Percentiles rank a stretch among this genome's conserved stretches.
phyloP scores from a whole-genome alignment of 92 coral and sea anemone genomes.

The Parazoanthus darwini region DNA sequence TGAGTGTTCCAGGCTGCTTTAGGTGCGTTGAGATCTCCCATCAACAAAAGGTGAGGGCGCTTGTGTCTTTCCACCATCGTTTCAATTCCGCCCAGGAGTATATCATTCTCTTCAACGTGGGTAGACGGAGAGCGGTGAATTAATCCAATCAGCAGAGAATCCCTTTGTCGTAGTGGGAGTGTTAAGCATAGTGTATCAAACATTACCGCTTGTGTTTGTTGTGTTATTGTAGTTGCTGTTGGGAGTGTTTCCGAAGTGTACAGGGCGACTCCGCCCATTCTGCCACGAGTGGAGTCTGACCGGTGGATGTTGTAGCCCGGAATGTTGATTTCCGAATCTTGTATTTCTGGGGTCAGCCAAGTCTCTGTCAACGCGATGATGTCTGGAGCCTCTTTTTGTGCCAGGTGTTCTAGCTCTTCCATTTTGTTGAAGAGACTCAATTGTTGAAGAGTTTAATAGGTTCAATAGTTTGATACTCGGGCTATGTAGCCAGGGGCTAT shows the following conservation, averaged over 20 bases:
- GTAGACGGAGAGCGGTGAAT: background rate
- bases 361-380: background rate
- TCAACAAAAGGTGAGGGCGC: background rate
- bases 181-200: background rate
- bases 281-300: background rate
- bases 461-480: no score
- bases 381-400: background rate
- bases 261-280: background rate
- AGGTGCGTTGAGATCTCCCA: background rate
- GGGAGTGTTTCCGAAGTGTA: background rate
- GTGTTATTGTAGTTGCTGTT: background rate
- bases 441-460: no score
- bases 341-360: background rate
- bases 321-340: background rate
- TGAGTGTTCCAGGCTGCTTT: background rate
- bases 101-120: no score
- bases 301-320: background rate
- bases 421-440: no score
- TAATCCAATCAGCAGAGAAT: background rate
- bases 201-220: background rate
- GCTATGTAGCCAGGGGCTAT: no score
- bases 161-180: background rate
- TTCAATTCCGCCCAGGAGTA: background rate
- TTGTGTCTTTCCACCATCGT: background rate
- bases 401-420: no score